These are phyloP conservation scores for Parascotia fuliginaria DNA, from an alignment of 2,888 invertebrate genomes.

Conservation along the genomic window DNA sequence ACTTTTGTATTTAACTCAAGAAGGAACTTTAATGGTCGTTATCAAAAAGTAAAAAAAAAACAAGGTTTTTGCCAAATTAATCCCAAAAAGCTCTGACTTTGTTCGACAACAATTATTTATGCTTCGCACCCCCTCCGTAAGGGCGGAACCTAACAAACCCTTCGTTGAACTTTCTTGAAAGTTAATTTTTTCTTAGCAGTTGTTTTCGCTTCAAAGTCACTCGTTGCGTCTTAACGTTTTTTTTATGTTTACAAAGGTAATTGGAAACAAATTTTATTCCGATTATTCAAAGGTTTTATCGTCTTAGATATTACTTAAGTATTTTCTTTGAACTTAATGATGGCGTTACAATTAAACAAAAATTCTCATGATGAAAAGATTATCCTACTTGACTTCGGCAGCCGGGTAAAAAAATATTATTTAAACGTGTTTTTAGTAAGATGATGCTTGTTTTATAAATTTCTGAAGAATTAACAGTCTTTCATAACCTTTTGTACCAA, in stretches of 20 bases:
- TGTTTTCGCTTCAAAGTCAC: constrained; percentile 41
- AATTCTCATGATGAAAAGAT: constrained; percentile 7
- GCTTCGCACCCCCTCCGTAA: constrained; percentile 17
- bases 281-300: constrained; percentile 37
- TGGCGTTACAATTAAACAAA: too few relatives aligned
- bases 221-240: constrained; percentile 13
- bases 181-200: constrained; percentile 53
- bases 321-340: constrained; percentile 15
- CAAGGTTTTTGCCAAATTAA: constrained; percentile 30
- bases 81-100: constrained; percentile 30
- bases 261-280: constrained; percentile 40
- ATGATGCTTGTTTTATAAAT: too few relatives aligned
- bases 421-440: too few relatives aligned
- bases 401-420: too few relatives aligned
- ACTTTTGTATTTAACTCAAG: too few relatives aligned
- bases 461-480: too few relatives aligned
- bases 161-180: constrained; percentile 48
- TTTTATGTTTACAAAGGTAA: constrained; percentile 37
- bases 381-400: not conserved
- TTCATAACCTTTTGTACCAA: too few relatives aligned
- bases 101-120: constrained; percentile 48
- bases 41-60: constrained; percentile 8
- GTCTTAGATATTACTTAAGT: constrained; percentile 18
- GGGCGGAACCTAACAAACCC: constrained; percentile 25
- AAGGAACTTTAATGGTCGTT: constrained; percentile 11